These are phyloP conservation scores for Globodera rostochiensis DNA, from an alignment of 1,140 invertebrate genomes.

Conservation along the genomic window DNA sequence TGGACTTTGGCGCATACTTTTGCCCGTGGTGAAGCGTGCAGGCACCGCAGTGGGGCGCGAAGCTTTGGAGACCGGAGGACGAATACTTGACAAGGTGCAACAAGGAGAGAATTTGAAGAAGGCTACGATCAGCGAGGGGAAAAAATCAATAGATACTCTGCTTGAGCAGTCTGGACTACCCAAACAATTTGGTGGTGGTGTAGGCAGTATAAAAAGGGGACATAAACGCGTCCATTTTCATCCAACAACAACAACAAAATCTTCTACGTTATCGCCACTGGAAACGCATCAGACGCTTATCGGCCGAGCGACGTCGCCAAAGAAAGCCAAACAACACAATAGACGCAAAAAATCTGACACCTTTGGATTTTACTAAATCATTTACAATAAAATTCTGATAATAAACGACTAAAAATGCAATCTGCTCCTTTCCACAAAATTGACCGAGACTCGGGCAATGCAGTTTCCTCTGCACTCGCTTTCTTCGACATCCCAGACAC, in stretches of 20 bases:
- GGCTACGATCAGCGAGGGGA: neutral
- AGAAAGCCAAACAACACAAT: neutral
- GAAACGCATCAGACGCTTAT: neutral
- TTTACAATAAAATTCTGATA: neutral
- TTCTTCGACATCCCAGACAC: slow-evolving; percentile 22
- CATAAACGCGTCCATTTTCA: neutral
- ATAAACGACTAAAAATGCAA: slow-evolving; percentile 4
- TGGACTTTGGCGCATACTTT: slow-evolving; percentile 18
- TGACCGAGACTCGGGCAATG: slow-evolving; percentile 10
- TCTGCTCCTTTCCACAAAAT: slow-evolving; percentile 12
- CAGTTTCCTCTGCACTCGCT: slow-evolving; percentile 1
- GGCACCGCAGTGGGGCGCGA: neutral
- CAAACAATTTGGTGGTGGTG: slow-evolving; percentile 10
- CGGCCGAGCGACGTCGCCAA: neutral
- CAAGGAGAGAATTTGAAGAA: slow-evolving; percentile 9
- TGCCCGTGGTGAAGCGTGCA: neutral
- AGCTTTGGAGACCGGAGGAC: slow-evolving; percentile 10
- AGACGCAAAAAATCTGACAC: slow-evolving; percentile 11
- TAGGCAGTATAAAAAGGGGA: neutral
- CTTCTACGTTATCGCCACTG: neutral
- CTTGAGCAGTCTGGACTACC: neutral
- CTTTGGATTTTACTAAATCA: slow-evolving; percentile 3
- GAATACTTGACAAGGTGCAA: slow-evolving; percentile 12
- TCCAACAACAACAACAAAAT: neutral
- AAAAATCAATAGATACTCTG: neutral